Conservation (phyloP, 2,113 vertebrate genomes). For the Siniperca knerii region DNA sequence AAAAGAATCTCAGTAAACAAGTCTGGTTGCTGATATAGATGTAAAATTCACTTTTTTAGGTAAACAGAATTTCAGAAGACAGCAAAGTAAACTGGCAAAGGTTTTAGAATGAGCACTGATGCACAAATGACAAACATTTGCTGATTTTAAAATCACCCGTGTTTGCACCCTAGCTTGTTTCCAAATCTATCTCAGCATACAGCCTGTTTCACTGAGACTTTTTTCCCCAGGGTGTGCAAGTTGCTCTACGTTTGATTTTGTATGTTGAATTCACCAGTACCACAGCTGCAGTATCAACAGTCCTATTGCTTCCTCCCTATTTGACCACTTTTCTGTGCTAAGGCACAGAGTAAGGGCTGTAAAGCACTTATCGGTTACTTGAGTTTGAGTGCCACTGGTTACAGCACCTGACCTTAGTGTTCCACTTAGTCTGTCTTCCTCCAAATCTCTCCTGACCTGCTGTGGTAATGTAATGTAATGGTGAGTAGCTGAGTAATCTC, state of each 20-base stretch:
- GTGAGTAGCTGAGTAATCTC: conserved; percentile 48
- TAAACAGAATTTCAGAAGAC: conserved; percentile 15
- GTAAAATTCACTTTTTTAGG: not conserved
- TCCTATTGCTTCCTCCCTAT: conserved; percentile 13
- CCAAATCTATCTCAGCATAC: not conserved
- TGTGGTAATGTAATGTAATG: conserved; percentile 48
- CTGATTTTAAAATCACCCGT: conserved; percentile 1
- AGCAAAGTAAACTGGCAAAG: conserved; percentile 3
- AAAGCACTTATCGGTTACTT: conserved; percentile 52
- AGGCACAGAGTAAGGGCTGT: conserved; percentile 12
- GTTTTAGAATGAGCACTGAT: conserved; percentile 6
- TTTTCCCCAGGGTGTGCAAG: not conserved
- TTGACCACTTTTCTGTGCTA: conserved; percentile 9
- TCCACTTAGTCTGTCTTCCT: conserved; percentile 51
- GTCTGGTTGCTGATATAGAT: not conserved
- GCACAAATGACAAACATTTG: conserved; percentile 30
- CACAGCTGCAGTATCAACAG: not conserved
- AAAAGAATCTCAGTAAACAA: not conserved
- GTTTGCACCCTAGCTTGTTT: not conserved
- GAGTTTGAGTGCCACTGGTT: conserved; percentile 47
- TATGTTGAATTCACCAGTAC: not conserved
- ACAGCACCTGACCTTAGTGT: conserved; percentile 36
- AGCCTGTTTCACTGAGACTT: not conserved
- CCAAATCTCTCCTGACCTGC: conserved; percentile 53
- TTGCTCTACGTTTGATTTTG: not conserved